Evolutionary conservation across 1,140 invertebrate genomes (phyloP).

Genomic region (Steinernema feltiae): DNA sequence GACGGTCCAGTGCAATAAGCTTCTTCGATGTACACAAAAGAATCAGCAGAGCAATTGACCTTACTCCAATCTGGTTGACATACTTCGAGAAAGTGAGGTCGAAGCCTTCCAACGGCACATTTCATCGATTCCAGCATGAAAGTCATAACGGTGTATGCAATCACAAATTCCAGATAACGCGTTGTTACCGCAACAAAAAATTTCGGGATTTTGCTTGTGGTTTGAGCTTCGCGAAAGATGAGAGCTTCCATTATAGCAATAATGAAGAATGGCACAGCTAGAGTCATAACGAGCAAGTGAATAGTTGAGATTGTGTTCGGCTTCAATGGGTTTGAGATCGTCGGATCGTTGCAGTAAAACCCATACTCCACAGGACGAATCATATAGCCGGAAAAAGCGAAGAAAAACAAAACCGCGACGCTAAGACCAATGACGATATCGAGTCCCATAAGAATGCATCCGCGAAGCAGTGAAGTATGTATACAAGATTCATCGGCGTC

Average conservation of each 20-base stretch:
- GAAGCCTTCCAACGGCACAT: slow-evolving; percentile 69
- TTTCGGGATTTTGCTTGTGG: slow-evolving; percentile 28
- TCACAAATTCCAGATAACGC: slow-evolving; percentile 30
- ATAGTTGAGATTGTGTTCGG: slow-evolving; percentile 33
- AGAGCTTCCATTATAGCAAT: slow-evolving; percentile 30
- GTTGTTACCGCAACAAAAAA: slow-evolving; percentile 32
- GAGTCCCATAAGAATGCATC: slow-evolving; percentile 23
- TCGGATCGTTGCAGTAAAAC: slow-evolving; percentile 29
- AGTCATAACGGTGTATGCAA: slow-evolving; percentile 28
- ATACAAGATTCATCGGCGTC: slow-evolving; percentile 16
- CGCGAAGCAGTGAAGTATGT: neutral
- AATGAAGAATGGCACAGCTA: slow-evolving; percentile 32
- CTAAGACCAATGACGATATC: slow-evolving; percentile 29
- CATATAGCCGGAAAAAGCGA: slow-evolving; percentile 25
- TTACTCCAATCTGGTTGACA: slow-evolving; percentile 60
- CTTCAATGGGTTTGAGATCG: slow-evolving; percentile 33
- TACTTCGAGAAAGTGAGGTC: slow-evolving; percentile 77
- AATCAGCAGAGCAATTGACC: slow-evolving; percentile 35
- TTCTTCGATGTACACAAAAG: slow-evolving; percentile 57
- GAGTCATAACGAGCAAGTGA: slow-evolving; percentile 34
- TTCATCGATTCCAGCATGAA: slow-evolving; percentile 33
- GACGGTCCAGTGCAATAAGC: slow-evolving; percentile 69
- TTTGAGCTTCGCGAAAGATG: slow-evolving; percentile 25
- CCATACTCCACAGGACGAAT: slow-evolving; percentile 26
- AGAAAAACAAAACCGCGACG: slow-evolving; percentile 19